Conservation (phyloP, 2,113 vertebrate species). For the Gnathonemus longibarbis region DNA sequence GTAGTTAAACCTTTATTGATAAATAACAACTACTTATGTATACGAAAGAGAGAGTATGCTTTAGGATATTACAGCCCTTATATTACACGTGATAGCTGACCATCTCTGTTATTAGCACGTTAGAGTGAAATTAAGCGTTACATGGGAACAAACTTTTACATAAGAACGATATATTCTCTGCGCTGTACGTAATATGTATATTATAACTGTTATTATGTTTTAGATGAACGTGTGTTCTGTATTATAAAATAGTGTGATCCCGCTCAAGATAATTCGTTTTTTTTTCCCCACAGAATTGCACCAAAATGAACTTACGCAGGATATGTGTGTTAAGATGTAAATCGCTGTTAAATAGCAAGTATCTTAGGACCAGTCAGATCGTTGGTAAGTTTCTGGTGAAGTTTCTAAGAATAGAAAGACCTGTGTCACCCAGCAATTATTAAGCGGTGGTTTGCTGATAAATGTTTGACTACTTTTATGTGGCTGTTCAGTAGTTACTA, state of each 20-base stretch:
- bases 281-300: background rate
- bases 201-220: background rate
- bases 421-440: background rate
- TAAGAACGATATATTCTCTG: background rate
- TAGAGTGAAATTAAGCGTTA: background rate
- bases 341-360: slow-evolving; percentile 12
- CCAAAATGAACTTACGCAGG: slow-evolving; percentile 37
- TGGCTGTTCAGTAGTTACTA: background rate
- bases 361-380: slow-evolving; percentile 14
- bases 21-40: background rate
- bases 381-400: background rate
- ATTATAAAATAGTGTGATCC: background rate
- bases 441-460: background rate
- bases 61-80: background rate
- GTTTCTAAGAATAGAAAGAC: background rate
- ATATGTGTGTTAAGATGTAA: slow-evolving; percentile 29
- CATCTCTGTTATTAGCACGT: background rate
- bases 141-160: background rate
- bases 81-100: background rate
- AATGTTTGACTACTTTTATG: background rate
- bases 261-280: background rate
- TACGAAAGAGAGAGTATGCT: background rate
- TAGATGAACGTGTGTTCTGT: background rate
- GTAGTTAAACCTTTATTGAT: background rate
- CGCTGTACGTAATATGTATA: background rate